These are phyloP conservation scores for Pseudeuparius sepicola DNA, from an alignment of 2,888 invertebrate species.

Conservation along the genomic window DNA sequence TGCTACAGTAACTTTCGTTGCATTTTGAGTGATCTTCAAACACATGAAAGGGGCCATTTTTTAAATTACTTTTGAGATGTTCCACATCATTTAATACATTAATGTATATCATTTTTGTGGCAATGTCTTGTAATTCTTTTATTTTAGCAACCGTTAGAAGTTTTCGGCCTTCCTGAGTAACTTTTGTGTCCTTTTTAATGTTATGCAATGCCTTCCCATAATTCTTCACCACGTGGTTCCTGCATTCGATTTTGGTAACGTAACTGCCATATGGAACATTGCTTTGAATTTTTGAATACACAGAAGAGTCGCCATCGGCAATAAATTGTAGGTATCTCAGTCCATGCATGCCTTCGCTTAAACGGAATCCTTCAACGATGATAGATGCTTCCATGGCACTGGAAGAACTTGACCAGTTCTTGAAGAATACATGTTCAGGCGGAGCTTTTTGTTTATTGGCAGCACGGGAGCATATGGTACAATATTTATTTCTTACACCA, in stretches of 20 bases:
- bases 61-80: constrained; percentile 16
- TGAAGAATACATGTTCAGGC: constrained; percentile 16
- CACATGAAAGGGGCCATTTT: constrained; percentile 16
- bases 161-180: constrained; percentile 18
- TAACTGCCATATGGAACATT: constrained; percentile 22
- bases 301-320: constrained; percentile 22
- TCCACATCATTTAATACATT: constrained; percentile 16
- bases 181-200: constrained; percentile 19
- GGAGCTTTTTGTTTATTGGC: too few species aligned
- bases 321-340: constrained; percentile 17
- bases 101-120: constrained; percentile 23
- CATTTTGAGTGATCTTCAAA: constrained; percentile 17
- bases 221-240: too few species aligned
- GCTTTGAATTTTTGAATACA: constrained; percentile 18
- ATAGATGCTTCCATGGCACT: constrained; percentile 22
- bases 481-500: too few species aligned
- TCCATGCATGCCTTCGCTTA: constrained; percentile 18
- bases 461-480: too few species aligned
- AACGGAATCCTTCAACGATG: constrained; percentile 19
- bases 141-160: constrained; percentile 15
- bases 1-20: too few species aligned
- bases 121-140: constrained; percentile 14
- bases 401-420: constrained; percentile 20
- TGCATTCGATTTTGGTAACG: too few species aligned
- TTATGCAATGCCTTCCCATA: too few species aligned